phyloP scores from a whole-genome alignment of 2,113 vertebrate species.

The Tyto alba region DNA sequence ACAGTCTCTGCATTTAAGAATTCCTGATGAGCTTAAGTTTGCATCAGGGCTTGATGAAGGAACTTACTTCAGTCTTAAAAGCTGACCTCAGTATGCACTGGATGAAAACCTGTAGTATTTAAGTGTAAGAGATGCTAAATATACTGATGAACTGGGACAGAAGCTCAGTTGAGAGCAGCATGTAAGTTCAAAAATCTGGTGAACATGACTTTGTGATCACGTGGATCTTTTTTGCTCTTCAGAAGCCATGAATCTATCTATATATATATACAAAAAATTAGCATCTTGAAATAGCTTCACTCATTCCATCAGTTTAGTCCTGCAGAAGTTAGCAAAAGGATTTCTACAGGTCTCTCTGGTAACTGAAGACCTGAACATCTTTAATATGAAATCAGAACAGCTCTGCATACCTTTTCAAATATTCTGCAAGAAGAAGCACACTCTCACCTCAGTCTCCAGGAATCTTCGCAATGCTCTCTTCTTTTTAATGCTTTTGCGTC shows the following conservation, averaged over 20 bases:
- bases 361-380: background rate
- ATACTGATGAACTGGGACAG: background rate
- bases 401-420: background rate
- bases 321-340: background rate
- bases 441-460: constrained; percentile 92
- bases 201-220: background rate
- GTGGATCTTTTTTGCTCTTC: background rate
- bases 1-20: background rate
- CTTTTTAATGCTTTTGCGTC: constrained; percentile 96
- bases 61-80: background rate
- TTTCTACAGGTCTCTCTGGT: background rate
- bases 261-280: background rate
- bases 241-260: background rate
- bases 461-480: constrained; percentile 92
- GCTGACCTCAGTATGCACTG: background rate
- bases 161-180: background rate
- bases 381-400: background rate
- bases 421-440: background rate
- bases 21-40: background rate
- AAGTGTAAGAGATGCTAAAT: background rate
- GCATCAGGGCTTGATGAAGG: background rate
- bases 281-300: background rate
- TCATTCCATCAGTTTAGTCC: background rate
- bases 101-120: background rate
- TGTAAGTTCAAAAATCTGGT: background rate